Evolutionary conservation across 2,888 invertebrate species (phyloP), one percentile per base, ranked within the genome.

Genomic region (Drosophila lutescens): DNA sequence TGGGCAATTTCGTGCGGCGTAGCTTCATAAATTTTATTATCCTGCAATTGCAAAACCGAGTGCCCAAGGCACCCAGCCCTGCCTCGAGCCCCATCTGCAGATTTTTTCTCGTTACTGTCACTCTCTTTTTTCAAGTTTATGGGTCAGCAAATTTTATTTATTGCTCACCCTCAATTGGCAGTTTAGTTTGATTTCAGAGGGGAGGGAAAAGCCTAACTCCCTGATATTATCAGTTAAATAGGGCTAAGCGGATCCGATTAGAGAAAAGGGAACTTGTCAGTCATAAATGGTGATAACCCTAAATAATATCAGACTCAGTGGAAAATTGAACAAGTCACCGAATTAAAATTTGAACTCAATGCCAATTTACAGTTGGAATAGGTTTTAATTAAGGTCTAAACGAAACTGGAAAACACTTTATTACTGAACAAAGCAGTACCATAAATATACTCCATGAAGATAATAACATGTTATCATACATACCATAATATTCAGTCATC

Each of bases 11-110:
- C 62, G 79, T 79, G 53, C 69, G 80, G 71, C 73, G 80, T 77
- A 72, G 87, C 74, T 82, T 86, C 87, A 82, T 82, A 82, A 82
- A 86, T 82, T 82, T 80, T 84, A 86, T 82, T 86, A 80, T 80
- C 85, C 67, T 70, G 81, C 87, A 84, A 86, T 86, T 82, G 82
- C 81, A 66, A 59, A 63, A 59, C 71, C 26, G 55, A 53, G 55
- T 51, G 54, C 51, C 51, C 51, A 23, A 32, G 36, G 34, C 65
- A 47, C 15, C 55, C 49, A 36, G 30, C 12, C 61, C 30, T 40
- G 4, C 32, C 20, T 9, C 36, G 15, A 12, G 12, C 15, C 10
- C 17, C 17, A 56, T 5, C 40, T 15, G 1, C 36, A 3, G 15
- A 9, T 5, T 32, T 49, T 49, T 59, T 54, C 58, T 59, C 57